phyloP scores from a whole-genome alignment of 2,888 invertebrate genomes.

The Pandemis cinnamomeana region DNA sequence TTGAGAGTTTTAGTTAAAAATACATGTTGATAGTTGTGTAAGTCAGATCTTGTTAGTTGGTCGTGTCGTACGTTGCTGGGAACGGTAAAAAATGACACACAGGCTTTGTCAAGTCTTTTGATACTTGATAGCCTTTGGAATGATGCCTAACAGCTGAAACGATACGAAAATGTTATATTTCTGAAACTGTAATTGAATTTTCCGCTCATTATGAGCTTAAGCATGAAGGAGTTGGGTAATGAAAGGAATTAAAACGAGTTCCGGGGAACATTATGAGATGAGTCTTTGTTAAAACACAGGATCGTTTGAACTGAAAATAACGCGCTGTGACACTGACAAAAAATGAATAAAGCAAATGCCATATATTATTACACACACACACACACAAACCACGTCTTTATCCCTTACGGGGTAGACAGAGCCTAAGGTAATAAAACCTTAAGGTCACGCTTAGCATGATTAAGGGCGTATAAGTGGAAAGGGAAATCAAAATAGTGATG shows the following conservation, averaged over 20 bases:
- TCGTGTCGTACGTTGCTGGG: conserved; percentile 12
- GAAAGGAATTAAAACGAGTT: background rate
- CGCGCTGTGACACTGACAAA: too few species aligned
- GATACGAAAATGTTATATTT: background rate
- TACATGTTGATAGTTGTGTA: conserved; percentile 44
- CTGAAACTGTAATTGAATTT: background rate
- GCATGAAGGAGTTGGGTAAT: background rate
- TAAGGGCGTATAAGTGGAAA: too few species aligned
- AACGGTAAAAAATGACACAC: conserved; percentile 36
- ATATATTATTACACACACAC: too few species aligned
- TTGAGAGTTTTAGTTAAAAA: conserved; percentile 18
- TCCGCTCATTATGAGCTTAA: background rate
- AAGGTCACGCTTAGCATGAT: too few species aligned
- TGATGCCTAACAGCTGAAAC: background rate
- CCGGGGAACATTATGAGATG: background rate
- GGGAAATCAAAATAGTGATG: too few species aligned
- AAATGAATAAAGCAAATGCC: too few species aligned
- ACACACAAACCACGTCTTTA: too few species aligned
- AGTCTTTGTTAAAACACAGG: too few species aligned
- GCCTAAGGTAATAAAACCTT: too few species aligned
- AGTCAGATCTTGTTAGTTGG: conserved; percentile 31
- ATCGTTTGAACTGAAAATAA: background rate
- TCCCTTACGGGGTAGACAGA: too few species aligned
- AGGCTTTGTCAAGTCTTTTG: conserved; percentile 64
- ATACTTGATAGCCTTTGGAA: conserved; percentile 52